Evolutionary conservation across 2,888 invertebrate genomes (phyloP).

Genomic region (Amphipoea lucens): DNA sequence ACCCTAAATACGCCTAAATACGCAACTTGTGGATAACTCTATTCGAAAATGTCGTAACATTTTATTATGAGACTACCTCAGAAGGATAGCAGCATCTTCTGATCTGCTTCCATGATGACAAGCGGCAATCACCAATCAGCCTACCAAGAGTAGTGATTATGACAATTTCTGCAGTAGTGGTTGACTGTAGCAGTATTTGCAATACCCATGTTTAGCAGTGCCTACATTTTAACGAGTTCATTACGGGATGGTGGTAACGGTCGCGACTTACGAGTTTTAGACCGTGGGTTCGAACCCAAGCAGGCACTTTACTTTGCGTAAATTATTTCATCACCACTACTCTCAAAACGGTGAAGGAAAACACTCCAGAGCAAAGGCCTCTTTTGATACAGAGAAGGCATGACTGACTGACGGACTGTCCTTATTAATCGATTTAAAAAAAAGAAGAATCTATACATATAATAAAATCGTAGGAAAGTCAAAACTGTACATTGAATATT

Average conservation of each 20-base stretch:
- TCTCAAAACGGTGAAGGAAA: background rate
- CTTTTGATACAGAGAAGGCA: background rate
- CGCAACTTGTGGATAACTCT: background rate
- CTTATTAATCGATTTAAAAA: background rate
- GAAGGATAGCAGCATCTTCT: background rate
- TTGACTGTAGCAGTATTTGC: background rate
- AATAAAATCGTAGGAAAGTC: too few relatives aligned
- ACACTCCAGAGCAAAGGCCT: background rate
- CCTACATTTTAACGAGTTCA: background rate
- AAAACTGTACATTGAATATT: too few relatives aligned
- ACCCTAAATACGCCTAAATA: too few relatives aligned
- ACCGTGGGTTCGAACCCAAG: background rate
- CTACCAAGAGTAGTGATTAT: background rate
- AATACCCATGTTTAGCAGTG: background rate
- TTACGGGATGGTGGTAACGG: background rate
- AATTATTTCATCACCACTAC: background rate
- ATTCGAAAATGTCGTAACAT: too few relatives aligned
- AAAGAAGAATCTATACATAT: too few relatives aligned
- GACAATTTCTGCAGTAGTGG: background rate
- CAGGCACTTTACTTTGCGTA: background rate
- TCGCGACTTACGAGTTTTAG: background rate
- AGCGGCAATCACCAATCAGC: background rate
- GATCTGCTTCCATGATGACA: too few relatives aligned
- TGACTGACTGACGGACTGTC: background rate
- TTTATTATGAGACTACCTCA: background rate